These are phyloP conservation scores for Parapristionchus giblindavisi DNA, from an alignment of 2,888 invertebrate genomes.

Conservation along the genomic window DNA sequence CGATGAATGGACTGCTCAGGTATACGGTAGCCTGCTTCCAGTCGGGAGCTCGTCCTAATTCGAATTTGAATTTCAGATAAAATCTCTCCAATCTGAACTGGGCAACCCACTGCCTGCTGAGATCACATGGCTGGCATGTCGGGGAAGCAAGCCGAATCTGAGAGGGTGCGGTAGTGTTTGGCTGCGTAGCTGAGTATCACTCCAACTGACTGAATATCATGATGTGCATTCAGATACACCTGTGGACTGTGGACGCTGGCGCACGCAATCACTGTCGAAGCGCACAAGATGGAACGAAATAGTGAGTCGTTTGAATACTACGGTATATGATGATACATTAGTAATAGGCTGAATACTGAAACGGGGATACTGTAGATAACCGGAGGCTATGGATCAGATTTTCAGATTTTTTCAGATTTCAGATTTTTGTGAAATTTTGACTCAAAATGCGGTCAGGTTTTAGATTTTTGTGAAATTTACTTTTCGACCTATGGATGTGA, in stretches of 20 bases:
- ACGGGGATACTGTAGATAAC: neutral
- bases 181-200: neutral
- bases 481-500: too few relatives aligned
- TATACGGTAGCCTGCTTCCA: too few relatives aligned
- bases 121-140: conserved; percentile 80
- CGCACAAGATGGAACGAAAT: conserved; percentile 72
- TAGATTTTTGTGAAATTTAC: too few relatives aligned
- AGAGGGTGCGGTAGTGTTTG: conserved; percentile 71
- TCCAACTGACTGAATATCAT: neutral
- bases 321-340: neutral
- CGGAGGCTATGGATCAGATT: too few relatives aligned
- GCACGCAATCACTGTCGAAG: conserved; percentile 87
- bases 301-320: conserved; percentile 48
- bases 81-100: conserved; percentile 53
- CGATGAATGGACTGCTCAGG: conserved; percentile 70
- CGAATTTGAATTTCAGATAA: conserved; percentile 24
- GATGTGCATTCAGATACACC: conserved; percentile 77
- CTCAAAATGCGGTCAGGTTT: too few relatives aligned
- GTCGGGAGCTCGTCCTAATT: neutral
- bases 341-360: neutral
- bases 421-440: too few relatives aligned
- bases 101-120: conserved; percentile 66
- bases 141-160: conserved; percentile 80
- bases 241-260: conserved; percentile 95
- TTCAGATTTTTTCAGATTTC: too few relatives aligned